These are phyloP conservation scores for Vidua chalybeata DNA, from an alignment of 2,113 vertebrate genomes.

Conservation along the genomic window DNA sequence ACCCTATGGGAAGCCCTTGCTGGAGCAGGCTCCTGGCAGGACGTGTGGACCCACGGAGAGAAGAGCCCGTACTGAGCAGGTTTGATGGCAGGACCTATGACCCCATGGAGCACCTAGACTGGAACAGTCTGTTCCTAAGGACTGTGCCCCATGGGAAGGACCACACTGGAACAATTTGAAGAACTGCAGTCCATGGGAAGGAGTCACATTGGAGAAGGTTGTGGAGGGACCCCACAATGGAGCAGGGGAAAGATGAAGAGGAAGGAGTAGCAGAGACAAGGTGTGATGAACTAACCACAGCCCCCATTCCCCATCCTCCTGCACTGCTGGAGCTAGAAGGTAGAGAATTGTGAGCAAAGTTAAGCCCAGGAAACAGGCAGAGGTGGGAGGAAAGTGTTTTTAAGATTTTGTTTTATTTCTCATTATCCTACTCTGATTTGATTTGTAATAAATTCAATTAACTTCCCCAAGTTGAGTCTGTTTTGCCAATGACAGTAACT, in stretches of 20 bases:
- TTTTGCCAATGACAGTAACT: background rate
- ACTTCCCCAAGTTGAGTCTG: background rate
- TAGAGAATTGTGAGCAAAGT: background rate
- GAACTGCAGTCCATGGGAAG: background rate
- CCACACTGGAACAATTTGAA: background rate
- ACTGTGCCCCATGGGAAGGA: background rate
- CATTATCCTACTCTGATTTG: background rate
- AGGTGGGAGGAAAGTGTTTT: background rate
- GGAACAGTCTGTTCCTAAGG: background rate
- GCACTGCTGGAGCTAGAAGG: background rate
- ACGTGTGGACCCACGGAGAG: background rate
- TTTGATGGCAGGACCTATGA: background rate
- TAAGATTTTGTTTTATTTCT: background rate
- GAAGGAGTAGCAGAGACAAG: background rate
- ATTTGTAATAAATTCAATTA: background rate
- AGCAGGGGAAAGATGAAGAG: background rate
- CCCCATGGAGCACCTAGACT: background rate
- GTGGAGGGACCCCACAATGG: background rate
- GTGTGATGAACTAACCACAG: background rate
- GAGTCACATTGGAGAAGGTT: background rate
- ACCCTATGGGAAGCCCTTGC: background rate
- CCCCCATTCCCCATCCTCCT: background rate
- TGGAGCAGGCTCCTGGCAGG: background rate
- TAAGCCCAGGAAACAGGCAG: background rate
- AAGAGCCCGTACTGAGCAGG: background rate